Base-by-base conservation (phyloP, 2,888 invertebrate genomes). In the Hetaerina titia region DNA sequence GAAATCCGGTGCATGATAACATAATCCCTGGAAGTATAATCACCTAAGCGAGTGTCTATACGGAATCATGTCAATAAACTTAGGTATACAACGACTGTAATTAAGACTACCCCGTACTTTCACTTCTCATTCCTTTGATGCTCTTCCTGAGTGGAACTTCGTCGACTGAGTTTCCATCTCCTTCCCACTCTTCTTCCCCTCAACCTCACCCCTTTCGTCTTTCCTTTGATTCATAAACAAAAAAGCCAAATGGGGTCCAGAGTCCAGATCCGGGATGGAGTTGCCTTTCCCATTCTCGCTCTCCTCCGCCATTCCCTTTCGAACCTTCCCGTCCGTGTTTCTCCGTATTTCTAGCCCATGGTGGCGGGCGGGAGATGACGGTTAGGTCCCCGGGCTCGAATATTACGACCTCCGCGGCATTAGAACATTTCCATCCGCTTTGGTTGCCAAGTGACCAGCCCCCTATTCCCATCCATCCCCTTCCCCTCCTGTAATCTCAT, bases 61-160 rank as follows among this genome's bases (percentile, higher is more conserved):
- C 13, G n/a, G 92, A n/a, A n/a, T 56, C 22, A 56, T 56, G 69
- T n/a, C 69, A 92, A 92, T 92, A 92, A 92, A 92, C 92, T 69
- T 57, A 22, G 60, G 69, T 60, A 69, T 69, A 92, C 56, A 92
- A 92, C 19, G 64, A 31, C 45, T 56, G 31, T 92, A 92, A 92
- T 92, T 92, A 92, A 69, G 81, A 6, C 69, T 45, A 17, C 31
- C 11, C 90, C 45, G 45, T 45, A 45, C 45, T 45, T 45, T 45
- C 45, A 45, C 45, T 45, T 45, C 22, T 81, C n/a, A 57, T 58
- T 22, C 89, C 58, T 22, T 90, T 63, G 25, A 90, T 90, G 45
- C 9, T n/a, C 90, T 31, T 19, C 25, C 88, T 11, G 7, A 56
- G n/a, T 56, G 56, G 13, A 17, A 31, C 90, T 64, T 45, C 90